Percentiles rank a stretch among this genome's conserved stretches.
phyloP scores from a whole-genome alignment of 2,797 vertebrate genomes.

The Cynopterus sphinx region DNA sequence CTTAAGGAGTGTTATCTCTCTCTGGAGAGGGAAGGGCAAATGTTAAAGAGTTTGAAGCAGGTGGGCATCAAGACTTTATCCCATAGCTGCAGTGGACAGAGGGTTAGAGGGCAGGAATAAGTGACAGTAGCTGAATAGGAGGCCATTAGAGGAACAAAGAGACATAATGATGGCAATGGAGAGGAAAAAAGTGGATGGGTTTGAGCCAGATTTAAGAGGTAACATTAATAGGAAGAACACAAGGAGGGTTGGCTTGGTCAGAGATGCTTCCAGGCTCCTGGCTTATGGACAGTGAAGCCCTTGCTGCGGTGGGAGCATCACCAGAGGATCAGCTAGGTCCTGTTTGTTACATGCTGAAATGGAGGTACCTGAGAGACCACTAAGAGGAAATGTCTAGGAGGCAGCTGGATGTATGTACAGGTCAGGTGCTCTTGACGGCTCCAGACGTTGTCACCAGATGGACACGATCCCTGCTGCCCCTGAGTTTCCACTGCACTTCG shows the following conservation, averaged over 20 bases:
- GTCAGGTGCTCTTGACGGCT: not conserved
- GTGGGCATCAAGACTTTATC: not conserved
- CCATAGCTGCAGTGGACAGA: fast-evolving
- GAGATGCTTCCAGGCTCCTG: not conserved
- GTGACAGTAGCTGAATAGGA: not conserved
- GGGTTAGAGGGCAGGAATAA: not conserved
- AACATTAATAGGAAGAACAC: too few relatives aligned
- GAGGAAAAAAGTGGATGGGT: not conserved
- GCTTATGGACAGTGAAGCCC: not conserved
- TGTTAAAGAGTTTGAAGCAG: too few relatives aligned
- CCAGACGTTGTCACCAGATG: not conserved
- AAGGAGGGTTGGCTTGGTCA: not conserved
- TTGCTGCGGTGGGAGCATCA: not conserved
- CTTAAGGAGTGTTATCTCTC: not conserved
- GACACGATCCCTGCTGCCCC: not conserved
- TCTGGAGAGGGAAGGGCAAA: not conserved
- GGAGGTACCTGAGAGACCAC: not conserved
- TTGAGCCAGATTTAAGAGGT: not conserved
- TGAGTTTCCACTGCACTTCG: not conserved
- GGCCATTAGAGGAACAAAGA: not conserved
- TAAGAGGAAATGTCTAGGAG: not conserved
- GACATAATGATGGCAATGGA: too few relatives aligned
- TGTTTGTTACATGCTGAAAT: not conserved
- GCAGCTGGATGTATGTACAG: not conserved
- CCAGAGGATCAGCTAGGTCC: not conserved